phyloP scores from a whole-genome alignment of 2,888 invertebrate genomes.

The Herminia tarsipennalis region DNA sequence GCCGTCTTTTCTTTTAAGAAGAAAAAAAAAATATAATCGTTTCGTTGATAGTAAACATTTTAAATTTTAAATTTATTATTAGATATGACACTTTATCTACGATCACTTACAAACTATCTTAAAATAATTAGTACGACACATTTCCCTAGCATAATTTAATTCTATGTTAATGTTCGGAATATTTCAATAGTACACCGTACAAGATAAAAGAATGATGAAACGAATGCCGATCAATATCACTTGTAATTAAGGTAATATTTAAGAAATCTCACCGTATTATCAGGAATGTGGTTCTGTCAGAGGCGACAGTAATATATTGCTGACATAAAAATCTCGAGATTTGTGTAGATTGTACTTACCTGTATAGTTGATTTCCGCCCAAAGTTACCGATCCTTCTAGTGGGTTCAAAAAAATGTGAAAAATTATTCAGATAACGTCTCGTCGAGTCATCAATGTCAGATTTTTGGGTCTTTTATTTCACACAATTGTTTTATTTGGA shows the following conservation, averaged over 20 bases:
- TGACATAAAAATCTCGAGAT: slow-evolving; percentile 81
- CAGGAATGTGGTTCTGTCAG: slow-evolving; percentile 72
- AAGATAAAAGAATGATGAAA: slow-evolving; percentile 68
- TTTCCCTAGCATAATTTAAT: slow-evolving; percentile 12
- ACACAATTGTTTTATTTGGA: too few species aligned
- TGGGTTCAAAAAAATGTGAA: slow-evolving; percentile 72
- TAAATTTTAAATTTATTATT: too few species aligned
- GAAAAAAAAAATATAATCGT: too few species aligned
- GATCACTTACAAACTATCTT: too few species aligned
- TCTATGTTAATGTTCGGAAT: slow-evolving; percentile 49
- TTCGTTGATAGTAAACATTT: too few species aligned
- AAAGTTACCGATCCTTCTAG: slow-evolving; percentile 60
- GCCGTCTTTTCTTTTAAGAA: too few species aligned
- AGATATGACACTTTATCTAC: too few species aligned
- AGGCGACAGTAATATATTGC: slow-evolving; percentile 78
- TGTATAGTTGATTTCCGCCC: slow-evolving; percentile 77
- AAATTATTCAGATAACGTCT: slow-evolving; percentile 72
- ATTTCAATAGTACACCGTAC: slow-evolving; percentile 52
- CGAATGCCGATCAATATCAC: slow-evolving; percentile 75
- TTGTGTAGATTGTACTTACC: slow-evolving; percentile 74
- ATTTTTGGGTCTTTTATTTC: slow-evolving; percentile 42
- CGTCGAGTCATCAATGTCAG: slow-evolving; percentile 75
- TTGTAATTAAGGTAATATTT: slow-evolving; percentile 80
- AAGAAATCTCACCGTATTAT: slow-evolving; percentile 76
- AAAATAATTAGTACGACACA: too few species aligned